A percentile compares a stretch with the other conserved stretches of the same genome.
These are phyloP conservation scores for Xestia sexstrigata DNA, from an alignment of 2,888 invertebrate genomes.

Conservation along the genomic window DNA sequence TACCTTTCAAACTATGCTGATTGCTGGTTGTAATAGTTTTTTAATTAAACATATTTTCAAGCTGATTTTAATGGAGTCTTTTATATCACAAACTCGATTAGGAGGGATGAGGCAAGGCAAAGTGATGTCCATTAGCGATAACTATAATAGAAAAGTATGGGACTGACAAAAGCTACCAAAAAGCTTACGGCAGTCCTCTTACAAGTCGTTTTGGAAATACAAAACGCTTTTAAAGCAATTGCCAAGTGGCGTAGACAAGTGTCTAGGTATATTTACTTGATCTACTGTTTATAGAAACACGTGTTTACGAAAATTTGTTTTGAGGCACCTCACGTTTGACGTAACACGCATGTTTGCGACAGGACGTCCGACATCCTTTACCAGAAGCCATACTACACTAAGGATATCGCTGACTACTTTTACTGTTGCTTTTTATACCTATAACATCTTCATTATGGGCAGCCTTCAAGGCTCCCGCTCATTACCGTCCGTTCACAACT, in stretches of 20 bases:
- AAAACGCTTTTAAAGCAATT: no score
- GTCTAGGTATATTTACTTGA: neutral
- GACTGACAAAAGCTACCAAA: no score
- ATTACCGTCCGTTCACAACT: neutral
- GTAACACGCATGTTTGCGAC: neutral
- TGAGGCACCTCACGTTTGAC: neutral
- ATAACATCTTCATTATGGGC: conserved; percentile 69
- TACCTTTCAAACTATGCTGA: neutral
- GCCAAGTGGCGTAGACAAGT: no score
- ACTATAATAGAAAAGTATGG: no score
- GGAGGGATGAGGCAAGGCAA: no score
- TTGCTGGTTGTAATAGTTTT: neutral
- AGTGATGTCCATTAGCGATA: no score
- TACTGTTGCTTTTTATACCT: no score
- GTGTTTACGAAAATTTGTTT: neutral
- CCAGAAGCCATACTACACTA: neutral
- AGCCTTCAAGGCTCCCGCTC: no score
- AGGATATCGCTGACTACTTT: neutral
- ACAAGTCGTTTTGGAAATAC: no score
- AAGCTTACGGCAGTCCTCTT: no score
- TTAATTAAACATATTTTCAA: no score
- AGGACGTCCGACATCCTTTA: neutral
- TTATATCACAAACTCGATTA: neutral
- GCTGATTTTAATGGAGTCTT: neutral
- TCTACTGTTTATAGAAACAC: neutral